phyloP scores from a whole-genome alignment of 2,888 invertebrate species.

The Sphaerophoria taeniata region DNA sequence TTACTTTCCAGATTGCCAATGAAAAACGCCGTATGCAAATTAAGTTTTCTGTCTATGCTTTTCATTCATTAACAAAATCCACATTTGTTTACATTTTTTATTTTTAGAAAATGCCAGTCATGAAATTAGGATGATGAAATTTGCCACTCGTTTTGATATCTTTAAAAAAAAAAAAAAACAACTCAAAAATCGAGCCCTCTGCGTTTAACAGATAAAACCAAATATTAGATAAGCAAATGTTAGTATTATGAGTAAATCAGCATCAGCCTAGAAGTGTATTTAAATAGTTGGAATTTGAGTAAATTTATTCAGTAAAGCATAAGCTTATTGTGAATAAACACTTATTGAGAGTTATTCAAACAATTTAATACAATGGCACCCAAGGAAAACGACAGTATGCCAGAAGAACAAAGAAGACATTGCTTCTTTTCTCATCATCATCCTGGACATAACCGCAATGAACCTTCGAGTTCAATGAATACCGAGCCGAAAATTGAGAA shows the following conservation, averaged over 20 bases:
- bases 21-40: too few relatives aligned
- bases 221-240: background rate
- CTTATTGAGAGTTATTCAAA: background rate
- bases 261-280: background rate
- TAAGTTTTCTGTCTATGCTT: too few relatives aligned
- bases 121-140: too few relatives aligned
- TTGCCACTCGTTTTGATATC: too few relatives aligned
- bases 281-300: background rate
- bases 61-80: too few relatives aligned
- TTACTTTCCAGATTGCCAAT: too few relatives aligned
- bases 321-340: background rate
- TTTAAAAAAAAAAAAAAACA: too few relatives aligned
- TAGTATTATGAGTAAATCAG: background rate
- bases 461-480: background rate
- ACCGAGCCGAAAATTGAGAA: background rate
- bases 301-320: conserved; percentile 18
- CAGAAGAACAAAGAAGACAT: background rate
- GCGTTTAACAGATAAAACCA: background rate
- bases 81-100: too few relatives aligned
- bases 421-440: conserved; percentile 1
- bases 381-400: background rate
- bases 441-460: background rate
- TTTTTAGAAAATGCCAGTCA: too few relatives aligned
- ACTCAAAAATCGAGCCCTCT: background rate
- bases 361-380: background rate